Evolutionary conservation across 2,888 invertebrate genomes (phyloP).

Genomic region (Copidosoma aretas): DNA sequence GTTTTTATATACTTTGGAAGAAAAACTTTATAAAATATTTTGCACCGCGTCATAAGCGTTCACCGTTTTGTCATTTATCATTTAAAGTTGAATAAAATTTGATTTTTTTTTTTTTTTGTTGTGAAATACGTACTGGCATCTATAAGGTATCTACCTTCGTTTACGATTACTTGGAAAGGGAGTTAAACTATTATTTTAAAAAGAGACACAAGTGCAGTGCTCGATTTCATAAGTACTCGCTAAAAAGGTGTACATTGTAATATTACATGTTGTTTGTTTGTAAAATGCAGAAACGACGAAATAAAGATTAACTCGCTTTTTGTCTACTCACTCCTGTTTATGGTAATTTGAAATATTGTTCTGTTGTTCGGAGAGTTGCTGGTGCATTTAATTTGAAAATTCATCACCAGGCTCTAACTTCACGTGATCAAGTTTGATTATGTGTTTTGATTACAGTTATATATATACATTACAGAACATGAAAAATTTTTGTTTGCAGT

Average conservation of each 20-base stretch:
- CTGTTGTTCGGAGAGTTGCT: not conserved
- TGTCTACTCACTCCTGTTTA: not conserved
- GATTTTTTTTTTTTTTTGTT: not conserved
- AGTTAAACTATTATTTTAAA: constrained; percentile 14
- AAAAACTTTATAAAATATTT: constrained; percentile 18
- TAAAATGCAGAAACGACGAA: constrained; percentile 17
- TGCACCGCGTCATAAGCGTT: constrained; percentile 34
- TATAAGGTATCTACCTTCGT: constrained; percentile 31
- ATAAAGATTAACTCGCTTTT: not conserved
- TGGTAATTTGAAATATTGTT: not conserved
- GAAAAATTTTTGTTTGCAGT: not conserved
- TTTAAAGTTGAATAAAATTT: not conserved
- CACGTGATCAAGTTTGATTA: not conserved
- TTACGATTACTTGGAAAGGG: constrained; percentile 14
- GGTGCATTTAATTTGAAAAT: not conserved
- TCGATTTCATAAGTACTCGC: constrained; percentile 32
- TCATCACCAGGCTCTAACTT: not conserved
- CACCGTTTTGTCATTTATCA: constrained; percentile 33
- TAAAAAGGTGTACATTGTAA: constrained; percentile 2
- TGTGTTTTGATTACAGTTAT: constrained; percentile 2
- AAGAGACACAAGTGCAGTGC: constrained; percentile 21
- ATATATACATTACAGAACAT: not conserved
- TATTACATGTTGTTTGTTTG: not conserved
- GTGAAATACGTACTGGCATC: not conserved
- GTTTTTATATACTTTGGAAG: not conserved